A percentile compares a stretch with the other conserved stretches of the same genome.
phyloP scores from a whole-genome alignment of 2,888 invertebrate species.

The Bombyx huttoni region DNA sequence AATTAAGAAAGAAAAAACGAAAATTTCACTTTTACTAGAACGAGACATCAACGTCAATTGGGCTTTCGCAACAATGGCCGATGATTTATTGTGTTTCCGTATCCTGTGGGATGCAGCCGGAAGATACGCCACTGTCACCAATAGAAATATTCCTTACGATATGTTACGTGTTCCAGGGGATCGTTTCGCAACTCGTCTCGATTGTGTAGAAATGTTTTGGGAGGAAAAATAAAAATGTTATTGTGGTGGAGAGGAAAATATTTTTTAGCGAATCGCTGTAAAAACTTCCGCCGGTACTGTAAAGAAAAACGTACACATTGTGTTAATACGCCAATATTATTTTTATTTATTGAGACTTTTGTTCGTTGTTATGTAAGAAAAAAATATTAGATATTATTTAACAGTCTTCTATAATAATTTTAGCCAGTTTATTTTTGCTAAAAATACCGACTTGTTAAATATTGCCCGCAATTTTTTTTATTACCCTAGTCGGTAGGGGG shows the following conservation, averaged over 20 bases:
- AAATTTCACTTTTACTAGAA: constrained; percentile 12
- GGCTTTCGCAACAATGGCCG: constrained; percentile 40
- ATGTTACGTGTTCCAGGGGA: constrained; percentile 21
- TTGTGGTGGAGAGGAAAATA: not conserved
- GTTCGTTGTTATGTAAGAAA: too few species aligned
- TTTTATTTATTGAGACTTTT: too few species aligned
- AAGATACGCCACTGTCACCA: constrained; percentile 26
- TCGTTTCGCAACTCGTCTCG: constrained; percentile 14
- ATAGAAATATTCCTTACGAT: constrained; percentile 29
- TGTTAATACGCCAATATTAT: too few species aligned
- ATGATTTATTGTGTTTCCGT: constrained; percentile 55
- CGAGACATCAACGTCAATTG: constrained; percentile 55
- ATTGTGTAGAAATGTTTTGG: constrained; percentile 16
- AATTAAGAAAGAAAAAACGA: constrained; percentile 7
- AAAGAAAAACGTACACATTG: too few species aligned
- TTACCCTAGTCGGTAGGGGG: too few species aligned
- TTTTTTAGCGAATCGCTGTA: not conserved
- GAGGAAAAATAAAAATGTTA: not conserved
- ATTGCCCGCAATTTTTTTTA: too few species aligned
- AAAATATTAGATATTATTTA: too few species aligned
- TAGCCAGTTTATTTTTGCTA: too few species aligned
- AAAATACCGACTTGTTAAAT: too few species aligned
- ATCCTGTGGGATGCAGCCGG: constrained; percentile 25
- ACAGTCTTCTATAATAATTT: too few species aligned
- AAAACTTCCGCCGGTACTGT: not conserved